Base-by-base conservation (phyloP, 2,888 invertebrate species). In the Nemurella pictetii region DNA sequence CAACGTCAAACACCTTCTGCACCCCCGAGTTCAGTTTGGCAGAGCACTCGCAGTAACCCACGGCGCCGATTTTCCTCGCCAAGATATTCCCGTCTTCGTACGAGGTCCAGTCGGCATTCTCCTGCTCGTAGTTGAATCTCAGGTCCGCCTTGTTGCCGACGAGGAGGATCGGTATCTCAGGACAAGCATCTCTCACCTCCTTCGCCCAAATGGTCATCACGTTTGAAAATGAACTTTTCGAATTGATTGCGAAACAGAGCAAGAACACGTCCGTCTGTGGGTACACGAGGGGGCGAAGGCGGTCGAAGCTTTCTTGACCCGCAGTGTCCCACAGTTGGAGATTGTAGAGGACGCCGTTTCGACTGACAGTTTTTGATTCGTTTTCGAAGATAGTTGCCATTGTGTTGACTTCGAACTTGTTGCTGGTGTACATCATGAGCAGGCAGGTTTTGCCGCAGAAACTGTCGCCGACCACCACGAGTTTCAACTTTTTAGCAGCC, bases 261-360 rank as follows among this genome's bases (percentile, higher is more conserved):
- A 80, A n/a, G 32, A 80, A 80, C n/a, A 80, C 80, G 80, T 80
- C 80, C 9, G 80, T 80, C 20, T 25, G 30, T 32, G 80, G 35
- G 12, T 80, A 80, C 4, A 35, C 35, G 20, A 80, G 30, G 25
- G 80, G 80, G 25, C 80, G 80, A 25, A 80, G 35, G 0, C 80
- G 29, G 27, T 80, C 80, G 35, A 32, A 80, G 26, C 80, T 80
- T 35, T 80, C 80, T 35, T 80, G 80, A n/a, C 80, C 80, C 12
- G 80, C 80, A 3, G 80, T 80, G 35, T 80, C 80, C 80, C 80
- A 80, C 0, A 80, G 80, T 15, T 80, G 80, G 7, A 80, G 80
- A 2, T 80, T 35, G 15, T 32, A 30, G 3, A 4, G 25, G 2
- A 35, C 32, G 9, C 36, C 80, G 7, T 80, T 35, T 15, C 30